Percentiles rank a stretch among this genome's conserved stretches.
phyloP scores from a whole-genome alignment of 2,888 invertebrate species.

The Chloroclysta siterata region DNA sequence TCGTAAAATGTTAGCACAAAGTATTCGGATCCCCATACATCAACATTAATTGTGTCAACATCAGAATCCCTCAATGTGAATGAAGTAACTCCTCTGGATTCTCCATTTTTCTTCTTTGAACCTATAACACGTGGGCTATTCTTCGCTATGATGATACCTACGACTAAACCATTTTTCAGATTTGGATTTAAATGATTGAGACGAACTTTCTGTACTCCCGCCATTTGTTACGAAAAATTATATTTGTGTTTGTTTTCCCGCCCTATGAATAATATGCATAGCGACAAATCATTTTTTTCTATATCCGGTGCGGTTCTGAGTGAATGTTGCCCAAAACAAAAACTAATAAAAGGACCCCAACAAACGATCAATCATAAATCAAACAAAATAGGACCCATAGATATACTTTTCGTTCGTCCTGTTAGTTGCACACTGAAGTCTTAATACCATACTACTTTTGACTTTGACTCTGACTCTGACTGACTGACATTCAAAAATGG shows the following conservation, averaged over 20 bases:
- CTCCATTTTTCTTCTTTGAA: slow-evolving; percentile 79
- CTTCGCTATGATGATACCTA: slow-evolving; percentile 88
- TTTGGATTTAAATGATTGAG: slow-evolving; percentile 75
- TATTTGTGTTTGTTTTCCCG: slow-evolving; percentile 24
- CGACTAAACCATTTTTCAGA: slow-evolving; percentile 74
- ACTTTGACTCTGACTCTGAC: too few species aligned
- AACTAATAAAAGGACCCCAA: not conserved
- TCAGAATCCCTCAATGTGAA: slow-evolving; percentile 91
- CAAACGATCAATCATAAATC: slow-evolving; percentile 10
- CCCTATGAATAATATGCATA: not conserved
- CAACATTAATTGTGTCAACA: slow-evolving; percentile 89
- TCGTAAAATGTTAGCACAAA: slow-evolving; percentile 86
- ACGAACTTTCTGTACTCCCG: slow-evolving; percentile 73
- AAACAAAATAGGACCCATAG: too few species aligned
- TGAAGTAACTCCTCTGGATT: slow-evolving; percentile 88
- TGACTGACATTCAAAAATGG: too few species aligned
- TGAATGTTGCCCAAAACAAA: slow-evolving; percentile 3
- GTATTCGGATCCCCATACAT: slow-evolving; percentile 89
- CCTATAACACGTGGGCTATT: slow-evolving; percentile 83
- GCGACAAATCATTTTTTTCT: not conserved
- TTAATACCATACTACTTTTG: too few species aligned
- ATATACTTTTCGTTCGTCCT: too few species aligned
- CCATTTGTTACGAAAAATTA: slow-evolving; percentile 54
- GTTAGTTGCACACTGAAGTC: too few species aligned
- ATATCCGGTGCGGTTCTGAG: not conserved